Evolutionary conservation across 23 tunicate species (phyloP), one percentile per base, ranked within the genome.

Genomic region (Ciona savignyi): DNA sequence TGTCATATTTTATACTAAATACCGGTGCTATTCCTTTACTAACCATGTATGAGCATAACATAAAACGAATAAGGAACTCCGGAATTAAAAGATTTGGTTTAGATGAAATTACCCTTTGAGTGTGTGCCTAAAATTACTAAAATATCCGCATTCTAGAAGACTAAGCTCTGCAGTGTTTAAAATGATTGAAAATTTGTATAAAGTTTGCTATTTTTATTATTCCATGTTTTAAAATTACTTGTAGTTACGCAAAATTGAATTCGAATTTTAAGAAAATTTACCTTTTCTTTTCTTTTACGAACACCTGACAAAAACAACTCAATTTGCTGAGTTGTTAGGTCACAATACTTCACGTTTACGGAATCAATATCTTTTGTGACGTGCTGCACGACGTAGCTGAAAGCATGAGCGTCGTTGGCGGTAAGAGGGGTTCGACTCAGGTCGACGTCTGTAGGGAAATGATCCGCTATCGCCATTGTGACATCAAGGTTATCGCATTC

Each of bases 401-500:
- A 33, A 0, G 77, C 76, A 32, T 70, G 77, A 33, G 84, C 84
- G 74, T 79, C 77, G 33, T 70, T 70, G 33, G 71, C 32, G 26
- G 76, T 33, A 19, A 79, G 66, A 29, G 77, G 77, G 21, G 63
- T 70, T 64, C 70, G 73, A 27, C 29, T 30, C 24, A 79, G 62
- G 29, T 22, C 21, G 33, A 63, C 70, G 24, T 71, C 31, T 2
- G 28, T 32, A 25, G 84, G 84, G 62, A 79, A 79, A 30, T 63
- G 25, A 0, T 63, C 71, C 9, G 77, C 84, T 1, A 71, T 67
- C 23, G 63, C 71, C 15, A 26, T 32, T 20, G 84, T 79, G n/a
- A 79, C 77, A 0, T 42, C 71, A 2, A 15, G 34, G 28, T 79
- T 70, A 76, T 79, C 61, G 69, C 84, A 79, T 33, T 79, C 84